Conservation (phyloP, 2,797 vertebrate species). For the Eupleurogrammus muticus region DNA sequence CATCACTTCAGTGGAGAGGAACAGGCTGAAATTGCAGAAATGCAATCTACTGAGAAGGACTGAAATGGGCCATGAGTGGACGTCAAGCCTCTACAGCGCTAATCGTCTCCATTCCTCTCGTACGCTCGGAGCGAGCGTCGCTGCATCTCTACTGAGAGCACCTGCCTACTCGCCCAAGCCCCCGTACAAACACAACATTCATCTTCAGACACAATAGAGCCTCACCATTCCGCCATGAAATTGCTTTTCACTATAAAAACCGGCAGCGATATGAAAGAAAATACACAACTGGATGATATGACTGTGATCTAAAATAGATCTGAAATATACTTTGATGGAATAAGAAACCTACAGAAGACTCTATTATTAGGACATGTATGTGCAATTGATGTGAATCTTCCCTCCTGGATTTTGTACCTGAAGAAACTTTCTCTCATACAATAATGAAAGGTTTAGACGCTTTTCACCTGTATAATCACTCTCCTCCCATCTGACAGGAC, state of each 20-base stretch:
- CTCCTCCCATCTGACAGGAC: neutral
- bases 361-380: neutral
- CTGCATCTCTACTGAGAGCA: slow-evolving; percentile 32
- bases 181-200: slow-evolving; percentile 51
- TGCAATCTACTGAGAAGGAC: slow-evolving; percentile 58
- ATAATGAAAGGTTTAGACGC: no score
- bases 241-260: slow-evolving; percentile 57
- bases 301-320: slow-evolving; percentile 54
- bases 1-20: slow-evolving; percentile 55
- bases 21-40: slow-evolving; percentile 62
- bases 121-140: slow-evolving; percentile 9
- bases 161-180: slow-evolving; percentile 42
- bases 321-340: slow-evolving; percentile 36
- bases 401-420: neutral
- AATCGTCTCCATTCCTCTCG: slow-evolving; percentile 52
- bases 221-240: slow-evolving; percentile 67
- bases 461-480: neutral
- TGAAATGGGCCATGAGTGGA: slow-evolving; percentile 62
- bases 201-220: slow-evolving; percentile 57
- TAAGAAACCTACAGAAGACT: slow-evolving; percentile 20
- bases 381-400: no score
- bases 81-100: slow-evolving; percentile 47
- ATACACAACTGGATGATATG: slow-evolving; percentile 39
- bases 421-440: no score
- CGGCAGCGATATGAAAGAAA: slow-evolving; percentile 37